phyloP scores from a whole-genome alignment of 2,888 invertebrate species.

The Volucella inflata region DNA sequence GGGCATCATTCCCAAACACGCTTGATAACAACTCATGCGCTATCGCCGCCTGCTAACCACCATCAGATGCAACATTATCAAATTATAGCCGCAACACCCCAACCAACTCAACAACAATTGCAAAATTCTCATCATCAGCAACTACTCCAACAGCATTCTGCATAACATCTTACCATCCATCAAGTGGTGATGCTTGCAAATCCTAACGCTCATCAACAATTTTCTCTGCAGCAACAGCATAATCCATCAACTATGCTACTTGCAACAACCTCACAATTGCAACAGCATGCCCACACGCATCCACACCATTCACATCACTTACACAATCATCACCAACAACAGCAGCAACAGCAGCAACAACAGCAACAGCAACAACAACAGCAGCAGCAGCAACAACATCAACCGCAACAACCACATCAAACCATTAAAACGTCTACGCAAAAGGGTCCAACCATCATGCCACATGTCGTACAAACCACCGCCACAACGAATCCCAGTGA shows the following conservation, averaged over 20 bases:
- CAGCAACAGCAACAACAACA: constrained; percentile 77
- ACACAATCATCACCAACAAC: constrained; percentile 78
- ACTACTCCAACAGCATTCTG: constrained; percentile 83
- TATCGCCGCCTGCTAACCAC: constrained; percentile 75
- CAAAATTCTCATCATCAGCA: constrained; percentile 79
- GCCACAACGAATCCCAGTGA: constrained; percentile 77
- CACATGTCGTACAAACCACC: constrained; percentile 69
- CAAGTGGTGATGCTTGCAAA: constrained; percentile 74
- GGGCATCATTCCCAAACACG: constrained; percentile 81
- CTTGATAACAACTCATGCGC: constrained; percentile 80
- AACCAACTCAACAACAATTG: constrained; percentile 78
- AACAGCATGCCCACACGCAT: constrained; percentile 81
- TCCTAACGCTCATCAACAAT: constrained; percentile 77
- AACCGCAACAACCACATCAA: constrained; percentile 76
- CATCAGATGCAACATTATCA: constrained; percentile 75
- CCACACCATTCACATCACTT: constrained; percentile 81
- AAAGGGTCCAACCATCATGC: constrained; percentile 73
- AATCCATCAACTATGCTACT: constrained; percentile 77
- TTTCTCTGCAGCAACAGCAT: constrained; percentile 78
- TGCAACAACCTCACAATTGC: constrained; percentile 79
- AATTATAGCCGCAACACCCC: constrained; percentile 75
- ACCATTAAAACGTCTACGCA: constrained; percentile 76
- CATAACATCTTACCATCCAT: constrained; percentile 82
- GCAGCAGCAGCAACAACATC: constrained; percentile 75
- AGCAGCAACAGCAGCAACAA: constrained; percentile 77